A percentile compares a stretch with the other conserved stretches of the same genome.
phyloP scores from a whole-genome alignment of 2,113 vertebrate genomes.

The Capricornis sumatraensis region DNA sequence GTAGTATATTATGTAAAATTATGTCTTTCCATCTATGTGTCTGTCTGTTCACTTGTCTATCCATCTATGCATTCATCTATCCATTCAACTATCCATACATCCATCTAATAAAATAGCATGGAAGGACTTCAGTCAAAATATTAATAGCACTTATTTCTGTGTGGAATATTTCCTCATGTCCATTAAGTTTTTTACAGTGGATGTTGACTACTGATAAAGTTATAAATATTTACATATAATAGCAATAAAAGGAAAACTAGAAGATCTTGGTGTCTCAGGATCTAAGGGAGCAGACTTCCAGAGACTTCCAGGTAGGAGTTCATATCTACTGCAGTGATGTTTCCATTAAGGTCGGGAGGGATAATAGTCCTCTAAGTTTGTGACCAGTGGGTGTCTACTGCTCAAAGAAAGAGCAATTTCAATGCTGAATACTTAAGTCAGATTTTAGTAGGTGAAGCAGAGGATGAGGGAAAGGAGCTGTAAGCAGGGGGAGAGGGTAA shows the following conservation, averaged over 20 bases:
- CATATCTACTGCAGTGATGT: background rate
- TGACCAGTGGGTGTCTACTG: background rate
- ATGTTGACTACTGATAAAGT: background rate
- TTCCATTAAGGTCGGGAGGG: background rate
- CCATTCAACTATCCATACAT: background rate
- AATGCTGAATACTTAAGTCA: background rate
- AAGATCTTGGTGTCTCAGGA: background rate
- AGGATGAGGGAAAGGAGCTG: background rate
- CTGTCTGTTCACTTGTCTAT: background rate
- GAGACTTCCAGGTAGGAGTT: background rate
- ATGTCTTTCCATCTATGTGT: background rate
- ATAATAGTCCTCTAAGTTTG: background rate
- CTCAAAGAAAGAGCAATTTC: background rate
- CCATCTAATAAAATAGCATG: background rate
- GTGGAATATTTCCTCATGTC: background rate
- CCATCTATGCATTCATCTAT: background rate
- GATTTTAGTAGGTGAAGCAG: background rate
- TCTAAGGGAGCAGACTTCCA: background rate
- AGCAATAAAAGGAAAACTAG: background rate
- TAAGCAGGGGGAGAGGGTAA: background rate
- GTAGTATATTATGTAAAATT: background rate
- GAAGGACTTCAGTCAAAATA: background rate
- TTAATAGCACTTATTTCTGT: background rate
- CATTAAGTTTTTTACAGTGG: background rate
- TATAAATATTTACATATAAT: background rate